Evolutionary conservation across 2,113 vertebrate genomes (phyloP).

Genomic region (Columbina picui): DNA sequence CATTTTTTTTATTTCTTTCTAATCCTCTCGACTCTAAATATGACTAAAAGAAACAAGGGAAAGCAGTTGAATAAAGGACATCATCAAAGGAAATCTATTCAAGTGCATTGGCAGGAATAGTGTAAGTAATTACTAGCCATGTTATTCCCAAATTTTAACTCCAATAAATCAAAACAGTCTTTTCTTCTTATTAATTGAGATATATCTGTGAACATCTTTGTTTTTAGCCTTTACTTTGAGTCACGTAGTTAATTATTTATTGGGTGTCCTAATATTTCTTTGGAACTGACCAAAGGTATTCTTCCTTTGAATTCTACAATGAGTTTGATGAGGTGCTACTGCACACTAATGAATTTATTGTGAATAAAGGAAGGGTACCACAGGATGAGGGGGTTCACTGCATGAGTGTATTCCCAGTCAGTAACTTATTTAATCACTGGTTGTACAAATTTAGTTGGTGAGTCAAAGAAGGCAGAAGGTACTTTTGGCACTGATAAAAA

Average conservation of each 20-base stretch:
- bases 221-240: background rate
- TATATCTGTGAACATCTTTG: background rate
- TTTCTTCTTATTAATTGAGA: background rate
- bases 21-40: background rate
- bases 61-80: background rate
- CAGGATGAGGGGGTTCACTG: background rate
- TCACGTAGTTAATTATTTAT: background rate
- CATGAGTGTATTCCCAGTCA: background rate
- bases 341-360: background rate
- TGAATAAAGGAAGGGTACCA: background rate
- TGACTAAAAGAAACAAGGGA: background rate
- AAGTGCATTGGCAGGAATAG: background rate
- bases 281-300: background rate
- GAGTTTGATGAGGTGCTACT: background rate
- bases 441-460: background rate
- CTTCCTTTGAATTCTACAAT: background rate
- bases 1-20: background rate
- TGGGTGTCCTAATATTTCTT: background rate
- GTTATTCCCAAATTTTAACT: background rate
- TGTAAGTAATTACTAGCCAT: background rate
- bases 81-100: background rate
- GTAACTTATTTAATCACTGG: background rate
- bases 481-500: background rate
- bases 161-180: accelerated
- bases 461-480: background rate